phyloP scores from a whole-genome alignment of 2,113 vertebrate species.

The Suncus etruscus region DNA sequence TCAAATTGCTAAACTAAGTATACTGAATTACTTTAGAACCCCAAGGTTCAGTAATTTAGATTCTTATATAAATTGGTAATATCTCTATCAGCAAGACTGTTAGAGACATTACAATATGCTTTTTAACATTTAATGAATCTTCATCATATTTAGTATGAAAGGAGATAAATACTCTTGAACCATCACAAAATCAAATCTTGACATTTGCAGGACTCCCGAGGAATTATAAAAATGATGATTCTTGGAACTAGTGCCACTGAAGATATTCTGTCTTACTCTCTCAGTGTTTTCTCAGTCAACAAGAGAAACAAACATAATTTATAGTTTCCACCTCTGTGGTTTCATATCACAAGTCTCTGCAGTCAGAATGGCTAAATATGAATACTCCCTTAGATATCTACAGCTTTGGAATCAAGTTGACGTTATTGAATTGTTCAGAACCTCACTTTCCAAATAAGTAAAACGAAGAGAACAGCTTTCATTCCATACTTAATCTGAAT shows the following conservation, averaged over 20 bases:
- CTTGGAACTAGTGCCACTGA: neutral
- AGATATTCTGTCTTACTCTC: neutral
- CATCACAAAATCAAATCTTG: neutral
- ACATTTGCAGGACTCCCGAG: neutral
- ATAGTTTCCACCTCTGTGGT: neutral
- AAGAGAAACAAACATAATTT: neutral
- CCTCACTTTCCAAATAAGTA: neutral
- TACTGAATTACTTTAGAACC: neutral
- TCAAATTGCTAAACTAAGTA: neutral
- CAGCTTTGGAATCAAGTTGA: neutral
- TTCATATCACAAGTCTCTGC: neutral
- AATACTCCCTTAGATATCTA: neutral
- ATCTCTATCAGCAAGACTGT: neutral
- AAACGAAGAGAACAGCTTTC: neutral
- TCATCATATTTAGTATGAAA: neutral
- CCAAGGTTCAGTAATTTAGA: neutral
- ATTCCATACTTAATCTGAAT: neutral
- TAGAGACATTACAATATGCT: fast-evolving
- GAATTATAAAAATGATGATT: neutral
- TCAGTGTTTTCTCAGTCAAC: neutral
- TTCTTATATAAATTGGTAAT: neutral
- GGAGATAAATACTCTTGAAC: neutral
- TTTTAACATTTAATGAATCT: neutral
- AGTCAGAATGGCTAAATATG: neutral
- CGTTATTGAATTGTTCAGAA: neutral